These are phyloP conservation scores for Atrichornis clamosus DNA, from an alignment of 2,113 vertebrate species.

Conservation along the genomic window DNA sequence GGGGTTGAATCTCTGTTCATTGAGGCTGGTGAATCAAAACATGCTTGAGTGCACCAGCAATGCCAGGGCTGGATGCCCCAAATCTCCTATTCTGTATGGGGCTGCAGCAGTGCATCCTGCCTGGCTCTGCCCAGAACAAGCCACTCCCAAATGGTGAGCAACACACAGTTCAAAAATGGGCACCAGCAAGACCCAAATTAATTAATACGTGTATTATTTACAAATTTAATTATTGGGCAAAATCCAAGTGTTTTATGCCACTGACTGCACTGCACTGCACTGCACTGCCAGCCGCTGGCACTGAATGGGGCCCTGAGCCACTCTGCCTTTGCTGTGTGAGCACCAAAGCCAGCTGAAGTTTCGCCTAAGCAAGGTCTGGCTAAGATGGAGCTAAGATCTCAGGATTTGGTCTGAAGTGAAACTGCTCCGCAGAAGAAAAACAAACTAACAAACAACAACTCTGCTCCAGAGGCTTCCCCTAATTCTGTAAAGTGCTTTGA, in stretches of 20 bases:
- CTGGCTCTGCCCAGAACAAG: neutral
- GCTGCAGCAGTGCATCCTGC: neutral
- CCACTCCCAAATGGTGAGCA: neutral
- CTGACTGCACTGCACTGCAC: neutral
- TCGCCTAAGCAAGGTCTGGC: neutral
- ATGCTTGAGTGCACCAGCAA: neutral
- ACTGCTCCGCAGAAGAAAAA: neutral
- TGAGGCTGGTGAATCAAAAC: neutral
- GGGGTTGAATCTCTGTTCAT: neutral
- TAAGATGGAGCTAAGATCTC: neutral
- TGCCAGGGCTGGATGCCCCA: neutral
- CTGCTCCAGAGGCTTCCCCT: slow-evolving; percentile 28
- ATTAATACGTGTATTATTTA: neutral
- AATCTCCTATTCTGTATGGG: neutral
- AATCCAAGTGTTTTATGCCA: neutral
- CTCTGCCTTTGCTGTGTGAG: neutral
- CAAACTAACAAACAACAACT: slow-evolving; percentile 1
- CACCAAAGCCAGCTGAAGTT: neutral
- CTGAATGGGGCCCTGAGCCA: accelerated
- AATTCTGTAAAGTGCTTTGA: slow-evolving; percentile 49
- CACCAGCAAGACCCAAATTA: neutral
- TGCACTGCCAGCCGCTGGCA: neutral
- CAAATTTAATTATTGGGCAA: neutral
- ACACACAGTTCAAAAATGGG: neutral
- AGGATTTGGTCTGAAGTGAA: neutral